phyloP scores from a whole-genome alignment of 2,888 invertebrate species.

The Sarcophaga subvicina region DNA sequence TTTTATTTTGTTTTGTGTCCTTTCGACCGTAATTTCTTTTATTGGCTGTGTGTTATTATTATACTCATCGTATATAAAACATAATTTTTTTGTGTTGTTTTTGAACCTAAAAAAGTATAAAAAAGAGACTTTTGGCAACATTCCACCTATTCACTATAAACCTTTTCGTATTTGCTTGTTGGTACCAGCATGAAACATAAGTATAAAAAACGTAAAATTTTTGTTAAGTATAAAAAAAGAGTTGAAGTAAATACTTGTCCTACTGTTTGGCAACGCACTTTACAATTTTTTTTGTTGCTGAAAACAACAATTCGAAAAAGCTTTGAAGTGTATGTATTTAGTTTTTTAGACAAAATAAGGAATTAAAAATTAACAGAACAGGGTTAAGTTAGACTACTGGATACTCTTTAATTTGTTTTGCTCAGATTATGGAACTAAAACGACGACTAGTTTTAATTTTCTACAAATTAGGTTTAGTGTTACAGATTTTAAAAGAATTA shows the following conservation, averaged over 20 bases:
- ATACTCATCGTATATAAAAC: background rate
- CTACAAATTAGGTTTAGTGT: too few relatives aligned
- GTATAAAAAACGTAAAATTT: background rate
- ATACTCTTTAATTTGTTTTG: too few relatives aligned
- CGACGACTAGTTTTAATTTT: too few relatives aligned
- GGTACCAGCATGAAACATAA: background rate
- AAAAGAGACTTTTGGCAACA: constrained; percentile 39
- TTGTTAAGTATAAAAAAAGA: background rate
- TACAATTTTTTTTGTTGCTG: background rate
- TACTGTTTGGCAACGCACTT: constrained; percentile 45
- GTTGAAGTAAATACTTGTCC: constrained; percentile 42
- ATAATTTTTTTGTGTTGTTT: constrained; percentile 33
- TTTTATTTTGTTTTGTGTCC: background rate
- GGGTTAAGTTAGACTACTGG: too few relatives aligned
- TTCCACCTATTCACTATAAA: constrained; percentile 14
- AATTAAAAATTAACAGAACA: too few relatives aligned
- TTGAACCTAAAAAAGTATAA: background rate
- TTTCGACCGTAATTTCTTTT: constrained; percentile 38
- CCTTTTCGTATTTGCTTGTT: background rate
- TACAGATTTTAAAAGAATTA: too few relatives aligned
- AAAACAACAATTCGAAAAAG: too few relatives aligned
- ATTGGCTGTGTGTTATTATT: constrained; percentile 37
- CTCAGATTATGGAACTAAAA: too few relatives aligned
- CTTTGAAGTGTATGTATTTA: background rate
- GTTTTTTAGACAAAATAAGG: constrained; percentile 1